These are phyloP conservation scores for Miltochrista miniata DNA, from an alignment of 2,888 invertebrate species.

Conservation along the genomic window DNA sequence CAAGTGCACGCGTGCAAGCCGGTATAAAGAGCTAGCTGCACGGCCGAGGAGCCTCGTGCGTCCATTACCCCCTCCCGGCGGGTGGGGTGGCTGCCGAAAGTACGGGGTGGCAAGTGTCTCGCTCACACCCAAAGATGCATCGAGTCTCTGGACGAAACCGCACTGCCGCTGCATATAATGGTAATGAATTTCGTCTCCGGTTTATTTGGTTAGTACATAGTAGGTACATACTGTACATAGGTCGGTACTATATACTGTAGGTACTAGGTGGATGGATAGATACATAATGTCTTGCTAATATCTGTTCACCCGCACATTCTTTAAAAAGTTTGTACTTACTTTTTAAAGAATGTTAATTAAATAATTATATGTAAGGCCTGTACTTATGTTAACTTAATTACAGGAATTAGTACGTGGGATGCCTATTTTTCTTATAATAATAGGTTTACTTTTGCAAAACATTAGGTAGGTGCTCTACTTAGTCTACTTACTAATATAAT, in stretches of 20 bases:
- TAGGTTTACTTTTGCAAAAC: too few species aligned
- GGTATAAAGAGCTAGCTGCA: conserved; percentile 75
- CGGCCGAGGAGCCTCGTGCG: conserved; percentile 77
- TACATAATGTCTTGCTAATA: too few species aligned
- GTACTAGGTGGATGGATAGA: too few species aligned
- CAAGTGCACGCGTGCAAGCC: conserved; percentile 79
- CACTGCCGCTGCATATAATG: conserved; percentile 69
- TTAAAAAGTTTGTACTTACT: too few species aligned
- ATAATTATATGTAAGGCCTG: too few species aligned
- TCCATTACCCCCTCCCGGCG: conserved; percentile 71
- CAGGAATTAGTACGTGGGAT: too few species aligned
- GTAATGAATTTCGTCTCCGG: conserved; percentile 76
- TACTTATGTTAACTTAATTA: too few species aligned
- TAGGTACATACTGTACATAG: conserved; percentile 3
- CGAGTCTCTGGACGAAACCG: conserved; percentile 78
- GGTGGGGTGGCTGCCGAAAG: conserved; percentile 64
- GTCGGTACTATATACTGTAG: conserved; percentile 17
- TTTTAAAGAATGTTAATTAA: too few species aligned
- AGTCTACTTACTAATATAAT: too few species aligned
- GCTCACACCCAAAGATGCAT: conserved; percentile 79
- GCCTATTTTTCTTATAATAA: too few species aligned
- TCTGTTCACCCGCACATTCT: too few species aligned
- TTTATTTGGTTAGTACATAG: conserved; percentile 35
- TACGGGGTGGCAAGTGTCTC: conserved; percentile 63
- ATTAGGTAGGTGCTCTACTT: too few species aligned